A percentile compares a stretch with the other conserved stretches of the same genome.
Conservation (phyloP, 2,113 vertebrate genomes). For the Steatornis caripensis region DNA sequence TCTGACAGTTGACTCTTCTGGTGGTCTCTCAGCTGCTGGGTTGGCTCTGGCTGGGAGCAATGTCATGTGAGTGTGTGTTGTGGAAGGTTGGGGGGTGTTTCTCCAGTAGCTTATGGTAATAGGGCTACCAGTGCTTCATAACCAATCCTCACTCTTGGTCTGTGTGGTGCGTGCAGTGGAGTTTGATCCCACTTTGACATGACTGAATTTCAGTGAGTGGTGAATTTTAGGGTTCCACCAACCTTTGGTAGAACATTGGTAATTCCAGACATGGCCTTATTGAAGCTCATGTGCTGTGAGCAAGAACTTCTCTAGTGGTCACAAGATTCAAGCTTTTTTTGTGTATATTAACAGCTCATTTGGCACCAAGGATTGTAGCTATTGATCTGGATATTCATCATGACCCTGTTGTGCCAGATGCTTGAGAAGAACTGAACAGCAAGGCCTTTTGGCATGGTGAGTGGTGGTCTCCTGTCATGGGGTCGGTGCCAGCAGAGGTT, state of each 20-base stretch:
- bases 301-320: background rate
- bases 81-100: background rate
- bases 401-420: background rate
- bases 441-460: background rate
- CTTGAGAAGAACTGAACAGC: background rate
- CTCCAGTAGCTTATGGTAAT: too few relatives aligned
- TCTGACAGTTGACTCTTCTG: accelerated
- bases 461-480: background rate
- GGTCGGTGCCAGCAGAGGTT: background rate
- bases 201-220: background rate
- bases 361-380: background rate
- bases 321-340: background rate
- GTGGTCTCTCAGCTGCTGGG: background rate
- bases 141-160: background rate
- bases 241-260: background rate
- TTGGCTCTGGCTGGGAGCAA: background rate
- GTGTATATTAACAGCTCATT: background rate
- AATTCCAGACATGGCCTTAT: background rate
- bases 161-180: accelerated
- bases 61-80: background rate
- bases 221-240: background rate
- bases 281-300: background rate
- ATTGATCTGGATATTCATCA: accelerated
- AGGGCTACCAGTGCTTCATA: background rate
- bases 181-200: background rate